phyloP scores from a whole-genome alignment of 2,888 invertebrate genomes.

The Drosophila yooni region DNA sequence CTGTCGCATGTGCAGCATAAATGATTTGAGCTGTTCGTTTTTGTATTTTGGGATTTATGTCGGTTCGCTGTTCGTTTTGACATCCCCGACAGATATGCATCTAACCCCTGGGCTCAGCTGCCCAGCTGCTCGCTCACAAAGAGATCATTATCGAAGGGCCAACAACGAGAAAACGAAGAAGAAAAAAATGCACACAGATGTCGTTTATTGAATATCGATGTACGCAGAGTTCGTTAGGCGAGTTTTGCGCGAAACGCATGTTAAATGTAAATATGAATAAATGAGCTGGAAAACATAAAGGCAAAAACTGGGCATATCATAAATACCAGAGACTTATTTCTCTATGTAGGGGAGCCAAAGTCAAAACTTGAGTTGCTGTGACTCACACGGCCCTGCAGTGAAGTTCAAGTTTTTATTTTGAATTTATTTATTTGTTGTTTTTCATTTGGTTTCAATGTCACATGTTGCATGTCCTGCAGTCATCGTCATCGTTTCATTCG shows the following conservation, averaged over 20 bases:
- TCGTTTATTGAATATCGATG: conserved; percentile 83
- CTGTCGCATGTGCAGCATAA: conserved; percentile 73
- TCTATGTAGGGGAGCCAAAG: background rate
- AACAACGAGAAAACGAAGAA: conserved; percentile 16
- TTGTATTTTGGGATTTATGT: conserved; percentile 41
- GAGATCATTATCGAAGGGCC: conserved; percentile 73
- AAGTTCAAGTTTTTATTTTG: conserved; percentile 35
- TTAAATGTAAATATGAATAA: conserved; percentile 81
- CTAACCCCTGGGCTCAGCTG: conserved; percentile 57
- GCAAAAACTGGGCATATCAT: conserved; percentile 43
- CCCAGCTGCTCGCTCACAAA: conserved; percentile 47
- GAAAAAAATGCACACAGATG: conserved; percentile 74
- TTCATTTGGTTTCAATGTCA: conserved; percentile 75
- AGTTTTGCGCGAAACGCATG: conserved; percentile 60
- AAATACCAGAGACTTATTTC: conserved; percentile 39
- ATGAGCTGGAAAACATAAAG: conserved; percentile 58
- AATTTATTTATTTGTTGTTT: background rate
- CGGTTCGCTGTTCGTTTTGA: conserved; percentile 64
- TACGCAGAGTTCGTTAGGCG: conserved; percentile 76
- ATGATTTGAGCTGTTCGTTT: conserved; percentile 50
- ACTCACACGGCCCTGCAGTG: conserved; percentile 15
- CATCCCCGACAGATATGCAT: conserved; percentile 78
- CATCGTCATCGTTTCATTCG: conserved; percentile 23
- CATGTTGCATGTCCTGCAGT: conserved; percentile 76
- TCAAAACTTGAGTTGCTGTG: conserved; percentile 10